Percentiles rank a stretch among this genome's conserved stretches.
Evolutionary conservation across 2,797 vertebrate genomes (phyloP).

Genomic region (Heteromormyrus szaboi): DNA sequence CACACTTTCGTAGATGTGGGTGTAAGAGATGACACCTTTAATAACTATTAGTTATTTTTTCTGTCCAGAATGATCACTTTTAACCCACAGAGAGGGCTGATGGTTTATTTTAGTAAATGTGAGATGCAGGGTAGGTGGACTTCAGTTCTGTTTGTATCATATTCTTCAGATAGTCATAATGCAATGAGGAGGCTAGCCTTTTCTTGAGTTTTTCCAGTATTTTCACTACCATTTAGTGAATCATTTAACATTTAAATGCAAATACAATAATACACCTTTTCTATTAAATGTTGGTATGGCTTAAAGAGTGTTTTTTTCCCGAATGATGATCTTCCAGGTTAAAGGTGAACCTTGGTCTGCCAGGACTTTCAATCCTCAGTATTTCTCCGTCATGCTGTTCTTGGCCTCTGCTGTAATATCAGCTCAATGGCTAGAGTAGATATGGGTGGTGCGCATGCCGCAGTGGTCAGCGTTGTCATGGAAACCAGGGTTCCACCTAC

Average conservation of each 20-base stretch:
- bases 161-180: neutral
- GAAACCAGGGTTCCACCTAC: neutral
- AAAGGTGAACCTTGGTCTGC: neutral
- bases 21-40: conserved; percentile 13
- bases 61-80: conserved; percentile 14
- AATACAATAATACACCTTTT: neutral
- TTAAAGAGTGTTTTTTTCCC: neutral
- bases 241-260: neutral
- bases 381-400: neutral
- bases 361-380: neutral
- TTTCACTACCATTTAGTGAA: neutral
- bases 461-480: conserved; percentile 13
- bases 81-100: neutral
- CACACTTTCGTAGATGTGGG: conserved; percentile 10
- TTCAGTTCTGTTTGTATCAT: neutral
- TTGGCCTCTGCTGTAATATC: neutral
- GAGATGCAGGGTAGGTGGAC: conserved; percentile 17
- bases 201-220: neutral
- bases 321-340: neutral
- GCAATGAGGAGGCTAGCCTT: neutral
- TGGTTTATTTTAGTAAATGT: conserved; percentile 10
- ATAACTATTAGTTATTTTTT: conserved; percentile 11
- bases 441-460: neutral
- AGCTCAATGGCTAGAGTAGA: neutral
- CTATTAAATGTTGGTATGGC: neutral